Evolutionary conservation across 2,797 vertebrate species (phyloP).

Genomic region (Manis javanica): DNA sequence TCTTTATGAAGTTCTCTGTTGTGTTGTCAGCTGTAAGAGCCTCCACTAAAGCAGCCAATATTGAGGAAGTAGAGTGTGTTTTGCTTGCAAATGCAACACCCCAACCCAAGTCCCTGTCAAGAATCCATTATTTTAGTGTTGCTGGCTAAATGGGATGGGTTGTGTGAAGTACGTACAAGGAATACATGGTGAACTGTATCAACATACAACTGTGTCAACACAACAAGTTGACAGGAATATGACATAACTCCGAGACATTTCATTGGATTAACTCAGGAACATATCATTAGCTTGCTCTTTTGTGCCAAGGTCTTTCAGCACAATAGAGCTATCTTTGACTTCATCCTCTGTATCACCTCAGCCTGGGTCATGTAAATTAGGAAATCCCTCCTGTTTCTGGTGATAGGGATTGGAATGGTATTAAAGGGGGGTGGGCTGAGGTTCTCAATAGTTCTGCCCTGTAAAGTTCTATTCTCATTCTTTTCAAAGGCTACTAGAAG

Average conservation of each 20-base stretch:
- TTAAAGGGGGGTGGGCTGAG: background rate
- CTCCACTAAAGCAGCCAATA: conserved; percentile 84
- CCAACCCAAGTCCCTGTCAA: conserved; percentile 69
- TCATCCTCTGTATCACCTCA: background rate
- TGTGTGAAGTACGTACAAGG: conserved; percentile 46
- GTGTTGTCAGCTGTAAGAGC: conserved; percentile 85
- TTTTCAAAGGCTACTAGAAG: background rate
- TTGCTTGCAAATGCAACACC: conserved; percentile 80
- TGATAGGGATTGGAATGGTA: background rate
- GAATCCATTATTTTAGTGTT: conserved; percentile 62
- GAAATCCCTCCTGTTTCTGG: background rate
- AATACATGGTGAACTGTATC: background rate
- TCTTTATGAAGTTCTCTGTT: conserved; percentile 87
- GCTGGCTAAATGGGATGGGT: conserved; percentile 57
- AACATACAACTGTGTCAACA: background rate
- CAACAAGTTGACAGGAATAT: background rate
- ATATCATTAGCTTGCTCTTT: background rate
- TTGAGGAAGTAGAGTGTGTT: conserved; percentile 84
- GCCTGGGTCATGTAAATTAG: background rate
- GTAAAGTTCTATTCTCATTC: background rate
- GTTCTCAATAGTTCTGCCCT: conserved; percentile 13
- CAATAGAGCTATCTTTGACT: background rate
- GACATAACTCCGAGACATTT: background rate
- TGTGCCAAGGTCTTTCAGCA: conserved; percentile 14
- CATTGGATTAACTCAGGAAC: background rate